Base-by-base conservation (phyloP, 2,888 invertebrate genomes). In the Pristionchus fissidentatus region DNA sequence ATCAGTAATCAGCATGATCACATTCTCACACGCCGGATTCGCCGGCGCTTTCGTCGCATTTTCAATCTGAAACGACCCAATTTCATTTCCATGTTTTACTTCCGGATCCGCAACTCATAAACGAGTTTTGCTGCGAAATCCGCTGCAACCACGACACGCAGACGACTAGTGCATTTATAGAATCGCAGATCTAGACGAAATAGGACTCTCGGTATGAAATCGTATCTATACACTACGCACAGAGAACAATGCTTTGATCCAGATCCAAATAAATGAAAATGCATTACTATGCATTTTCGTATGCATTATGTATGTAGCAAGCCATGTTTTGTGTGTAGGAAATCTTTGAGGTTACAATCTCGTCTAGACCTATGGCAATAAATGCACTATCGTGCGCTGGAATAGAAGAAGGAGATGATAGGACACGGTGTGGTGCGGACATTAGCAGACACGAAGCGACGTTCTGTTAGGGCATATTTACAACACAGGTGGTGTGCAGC, bases 1-100 rank as follows among this genome's bases (percentile, higher is more conserved):
- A 93, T 99, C 99, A n/a, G 98, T 98, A 89, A 99, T 95, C 89
- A 99, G 94, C 98, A 99, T 98, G 91, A 99, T 98, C 46, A 97
- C 98, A 94, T 97, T 96, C 94, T 99, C 99, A 93, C 99, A 99
- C 92, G 97, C 90, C 84, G 87, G 84, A n/a, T 87, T 84, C 35
- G 75, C 83, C 70, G 73, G 77, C 57, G 85, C 84, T 46, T 84
- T 85, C 46, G 84, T 86, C 49, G 84, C 86, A 62, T 89, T 88
- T 19, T 75, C 82, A 46, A 89, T 89, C 89, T 89, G 49, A 84
- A 84, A 22, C 19, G 57, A 1, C 22, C 38, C 52, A 52, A 8
- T 0, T 70, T 32, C 1, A 1, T 26, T 43, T 26, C 26, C 22
- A 26, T 70, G 19, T 41, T 32, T 19, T 32, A 5, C 49, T 29